Conservation (phyloP, 2,797 vertebrate genomes). For the Agapornis canus region DNA sequence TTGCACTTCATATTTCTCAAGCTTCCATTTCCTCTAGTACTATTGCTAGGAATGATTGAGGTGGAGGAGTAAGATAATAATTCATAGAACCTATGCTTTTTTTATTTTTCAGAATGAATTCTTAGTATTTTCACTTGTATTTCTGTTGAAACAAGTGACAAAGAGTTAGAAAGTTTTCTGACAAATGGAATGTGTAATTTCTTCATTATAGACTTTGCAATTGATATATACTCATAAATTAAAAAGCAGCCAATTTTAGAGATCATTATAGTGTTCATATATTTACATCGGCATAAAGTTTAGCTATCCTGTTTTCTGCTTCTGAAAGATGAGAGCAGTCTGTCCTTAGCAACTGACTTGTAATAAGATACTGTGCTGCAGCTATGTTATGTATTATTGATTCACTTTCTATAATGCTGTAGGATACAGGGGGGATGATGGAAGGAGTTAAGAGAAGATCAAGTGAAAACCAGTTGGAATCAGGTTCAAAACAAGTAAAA, state of each 20-base stretch:
- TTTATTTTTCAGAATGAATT: neutral
- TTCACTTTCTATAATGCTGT: neutral
- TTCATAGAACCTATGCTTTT: neutral
- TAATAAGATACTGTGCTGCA: neutral
- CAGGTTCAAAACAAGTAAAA: neutral
- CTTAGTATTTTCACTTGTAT: neutral
- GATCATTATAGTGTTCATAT: neutral
- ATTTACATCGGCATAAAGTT: neutral
- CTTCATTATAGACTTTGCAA: neutral
- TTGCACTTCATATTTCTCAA: neutral
- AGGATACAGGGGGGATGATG: rapidly evolving
- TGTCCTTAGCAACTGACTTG: neutral
- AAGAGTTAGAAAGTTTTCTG: neutral
- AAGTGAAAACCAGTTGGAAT: neutral
- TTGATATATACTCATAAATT: neutral
- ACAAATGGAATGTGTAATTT: neutral
- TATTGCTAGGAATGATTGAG: neutral
- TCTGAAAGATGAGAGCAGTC: neutral
- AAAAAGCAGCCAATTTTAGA: neutral
- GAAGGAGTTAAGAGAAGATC: neutral
- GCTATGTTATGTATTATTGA: neutral
- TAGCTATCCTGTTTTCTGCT: neutral
- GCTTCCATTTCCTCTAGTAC: neutral
- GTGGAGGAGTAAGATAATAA: neutral
- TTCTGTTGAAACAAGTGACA: neutral